Evolutionary conservation across 1,140 invertebrate species (phyloP), one percentile per base, ranked within the genome.

Genomic region (Parasteatoda tepidariorum): DNA sequence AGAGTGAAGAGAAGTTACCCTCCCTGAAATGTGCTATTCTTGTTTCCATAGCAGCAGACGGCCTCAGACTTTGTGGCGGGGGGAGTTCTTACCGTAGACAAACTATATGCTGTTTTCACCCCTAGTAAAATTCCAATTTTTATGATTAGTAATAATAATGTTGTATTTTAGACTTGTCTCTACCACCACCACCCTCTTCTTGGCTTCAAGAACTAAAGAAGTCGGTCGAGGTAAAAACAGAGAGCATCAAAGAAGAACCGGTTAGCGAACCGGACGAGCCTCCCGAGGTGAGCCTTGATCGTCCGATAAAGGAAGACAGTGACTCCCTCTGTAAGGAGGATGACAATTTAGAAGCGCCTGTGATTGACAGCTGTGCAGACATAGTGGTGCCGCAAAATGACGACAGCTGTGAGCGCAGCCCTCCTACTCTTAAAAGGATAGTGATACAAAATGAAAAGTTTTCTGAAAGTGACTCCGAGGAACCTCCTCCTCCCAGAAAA

Each of bases 301-400:
- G 18, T n/a, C 67, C 34, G 5, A 24, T 15, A 22, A 24, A 41
- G 13, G 74, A 78, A n/a, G 61, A 66, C 38, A 79, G 76, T 38
- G 76, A 79, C 48, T 64, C 62, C 26, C 3, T 68, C 5, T 79
- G 57, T 24, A 82, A 82, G 41, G 78, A 82, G 2, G 78, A 82
- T 26, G 81, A 83, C 18, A 62, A 83, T 26, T 22, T 83, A 2
- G 81, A 83, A 66, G 81, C 81, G 0, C 81, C 81, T 41, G 81
- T 83, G n/a, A 83, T 83, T 22, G 81, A 83, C 28, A 83, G 81
- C 57, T 83, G 81, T 74, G 81, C 24, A 11, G 81, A 83, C 28
- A 82, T 82, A 33, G 55, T 62, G 13, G 68, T 67, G 22, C 68
- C 68, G 2, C 66, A 41, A 31, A 57, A 48, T 26, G 48, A 83